A percentile compares a stretch with the other conserved stretches of the same genome.
These are phyloP conservation scores for Setipinna tenuifilis DNA, from an alignment of 2,797 vertebrate species.

Conservation along the genomic window DNA sequence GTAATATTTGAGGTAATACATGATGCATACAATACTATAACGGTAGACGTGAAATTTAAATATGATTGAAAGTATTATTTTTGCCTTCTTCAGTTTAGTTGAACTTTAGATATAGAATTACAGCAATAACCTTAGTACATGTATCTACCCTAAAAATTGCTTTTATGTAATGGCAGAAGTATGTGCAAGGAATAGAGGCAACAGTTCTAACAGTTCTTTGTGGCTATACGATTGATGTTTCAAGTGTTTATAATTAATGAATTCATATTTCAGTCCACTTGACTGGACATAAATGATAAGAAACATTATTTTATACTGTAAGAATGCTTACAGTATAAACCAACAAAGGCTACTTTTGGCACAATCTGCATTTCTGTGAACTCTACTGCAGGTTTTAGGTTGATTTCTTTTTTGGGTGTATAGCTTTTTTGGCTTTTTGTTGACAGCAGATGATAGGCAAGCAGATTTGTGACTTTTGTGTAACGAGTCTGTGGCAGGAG, in stretches of 20 bases:
- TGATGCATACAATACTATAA: too few species aligned
- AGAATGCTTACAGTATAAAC: background rate
- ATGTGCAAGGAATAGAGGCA: background rate
- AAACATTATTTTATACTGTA: background rate
- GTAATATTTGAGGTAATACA: too few species aligned
- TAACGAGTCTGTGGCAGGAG: background rate
- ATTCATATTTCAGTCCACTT: background rate
- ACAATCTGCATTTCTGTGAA: background rate
- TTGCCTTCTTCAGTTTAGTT: background rate
- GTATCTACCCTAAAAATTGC: background rate
- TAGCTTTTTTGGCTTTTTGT: too few species aligned
- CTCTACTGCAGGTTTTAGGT: background rate
- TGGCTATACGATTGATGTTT: background rate
- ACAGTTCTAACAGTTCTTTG: background rate
- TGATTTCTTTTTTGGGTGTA: background rate
- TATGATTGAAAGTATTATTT: background rate
- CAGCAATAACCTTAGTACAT: background rate
- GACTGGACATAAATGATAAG: background rate
- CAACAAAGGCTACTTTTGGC: background rate
- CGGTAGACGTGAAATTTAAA: too few species aligned
- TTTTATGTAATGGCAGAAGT: background rate
- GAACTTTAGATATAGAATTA: background rate
- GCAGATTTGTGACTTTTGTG: background rate
- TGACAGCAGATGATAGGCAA: background rate
- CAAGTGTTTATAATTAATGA: background rate